These are phyloP conservation scores for Drosophila prostipennis DNA, from an alignment of 2,888 invertebrate species.

Conservation along the genomic window DNA sequence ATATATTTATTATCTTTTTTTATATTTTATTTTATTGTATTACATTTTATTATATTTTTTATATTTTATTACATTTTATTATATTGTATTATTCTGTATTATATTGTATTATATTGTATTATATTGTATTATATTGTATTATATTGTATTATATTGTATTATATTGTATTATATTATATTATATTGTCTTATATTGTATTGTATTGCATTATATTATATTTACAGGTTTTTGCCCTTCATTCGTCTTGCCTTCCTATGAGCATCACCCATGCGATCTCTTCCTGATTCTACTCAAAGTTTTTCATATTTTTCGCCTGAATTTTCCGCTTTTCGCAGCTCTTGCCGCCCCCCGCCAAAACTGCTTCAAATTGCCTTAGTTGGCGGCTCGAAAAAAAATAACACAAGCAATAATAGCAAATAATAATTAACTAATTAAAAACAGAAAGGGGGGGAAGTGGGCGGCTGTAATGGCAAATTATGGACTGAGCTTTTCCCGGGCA, in stretches of 20 bases:
- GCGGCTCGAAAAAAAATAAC: conserved; percentile 28
- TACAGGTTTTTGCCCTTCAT: background rate
- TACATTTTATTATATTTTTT: too few species aligned
- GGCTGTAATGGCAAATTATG: conserved; percentile 60
- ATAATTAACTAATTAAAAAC: conserved; percentile 69
- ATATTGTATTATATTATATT: too few species aligned
- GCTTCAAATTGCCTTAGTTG: conserved; percentile 15
- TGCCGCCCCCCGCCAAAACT: conserved; percentile 4
- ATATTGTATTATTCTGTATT: background rate
- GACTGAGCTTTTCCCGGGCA: conserved; percentile 49
- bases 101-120: too few species aligned
- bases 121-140: too few species aligned
- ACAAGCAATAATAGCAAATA: conserved; percentile 57
- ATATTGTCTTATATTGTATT: background rate
- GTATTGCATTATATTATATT: background rate
- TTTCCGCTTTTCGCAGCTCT: conserved; percentile 5
- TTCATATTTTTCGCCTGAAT: background rate
- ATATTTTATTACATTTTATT: background rate
- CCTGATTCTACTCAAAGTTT: background rate
- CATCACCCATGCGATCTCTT: background rate
- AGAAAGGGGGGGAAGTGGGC: conserved; percentile 28
- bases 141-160: too few species aligned
- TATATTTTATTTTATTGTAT: too few species aligned
- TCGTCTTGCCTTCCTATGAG: background rate
- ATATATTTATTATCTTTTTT: too few species aligned